Evolutionary conservation across 2,888 invertebrate species (phyloP).

Genomic region (Agonopterix alstromeriana): DNA sequence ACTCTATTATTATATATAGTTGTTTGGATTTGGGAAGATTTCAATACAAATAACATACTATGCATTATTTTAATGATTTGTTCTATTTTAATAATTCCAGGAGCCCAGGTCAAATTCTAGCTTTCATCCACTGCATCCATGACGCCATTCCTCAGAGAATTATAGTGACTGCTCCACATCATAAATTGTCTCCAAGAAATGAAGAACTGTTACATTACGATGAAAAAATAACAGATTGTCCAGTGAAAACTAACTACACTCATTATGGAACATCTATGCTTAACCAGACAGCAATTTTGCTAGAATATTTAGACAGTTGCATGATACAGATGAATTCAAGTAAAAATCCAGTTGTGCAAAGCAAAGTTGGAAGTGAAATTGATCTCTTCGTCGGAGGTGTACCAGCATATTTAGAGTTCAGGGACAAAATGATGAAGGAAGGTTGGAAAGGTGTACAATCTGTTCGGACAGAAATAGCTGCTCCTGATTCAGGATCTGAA

Average conservation of each 20-base stretch:
- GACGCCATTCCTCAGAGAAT: conserved; percentile 47
- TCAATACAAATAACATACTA: too few relatives aligned
- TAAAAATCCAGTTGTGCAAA: conserved; percentile 24
- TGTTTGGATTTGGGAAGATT: too few relatives aligned
- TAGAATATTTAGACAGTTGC: conserved; percentile 46
- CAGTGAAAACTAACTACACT: conserved; percentile 16
- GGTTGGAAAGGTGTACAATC: conserved; percentile 24
- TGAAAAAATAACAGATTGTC: conserved; percentile 15
- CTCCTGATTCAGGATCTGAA: too few relatives aligned
- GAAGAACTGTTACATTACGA: conserved; percentile 23
- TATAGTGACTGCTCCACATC: conserved; percentile 35
- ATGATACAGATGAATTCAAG: conserved; percentile 50
- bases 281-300: conserved; percentile 31
- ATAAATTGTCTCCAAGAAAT: conserved; percentile 30
- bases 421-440: conserved; percentile 31
- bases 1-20: too few relatives aligned
- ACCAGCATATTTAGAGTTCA: conserved; percentile 32
- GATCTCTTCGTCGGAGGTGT: conserved; percentile 43
- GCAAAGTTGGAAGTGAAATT: conserved; percentile 43
- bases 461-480: neutral
- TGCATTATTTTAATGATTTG: too few relatives aligned
- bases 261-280: conserved; percentile 34
- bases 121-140: conserved; percentile 55
- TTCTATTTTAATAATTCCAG: conserved; percentile 27
- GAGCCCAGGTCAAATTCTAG: conserved; percentile 39